Evolutionary conservation across 30 jellyfish, hydroid and myxozoan genomes (phyloP), one percentile per base, ranked within the genome.

Genomic region (Pelagia noctiluca): DNA sequence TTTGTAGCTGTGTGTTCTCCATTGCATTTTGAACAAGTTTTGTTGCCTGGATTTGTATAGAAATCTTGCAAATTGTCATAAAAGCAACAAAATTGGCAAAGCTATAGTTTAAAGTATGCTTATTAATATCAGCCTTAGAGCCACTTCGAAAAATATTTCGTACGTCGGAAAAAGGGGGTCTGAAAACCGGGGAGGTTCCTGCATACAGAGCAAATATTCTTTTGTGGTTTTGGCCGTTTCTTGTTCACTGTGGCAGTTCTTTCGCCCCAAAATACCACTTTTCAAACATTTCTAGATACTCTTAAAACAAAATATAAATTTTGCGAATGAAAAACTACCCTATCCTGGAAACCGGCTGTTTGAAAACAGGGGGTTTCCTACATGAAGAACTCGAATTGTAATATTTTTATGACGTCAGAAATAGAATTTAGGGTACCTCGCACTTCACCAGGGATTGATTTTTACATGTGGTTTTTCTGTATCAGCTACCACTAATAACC

Each of bases 131-230:
- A 57, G 63, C 16, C 63, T 13, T 48, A 22, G 63, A 48, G 63
- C 63, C 63, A 48, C 63, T 48, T 48, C 16, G 33, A 57, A 57
- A 42, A 42, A 42, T 42, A 8, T 42, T 42, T 42, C 57, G 12
- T 42, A 42, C 16, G 57, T 42, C 57, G 72, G 33, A 57, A 57
- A 42, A 57, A 57, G 0, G 72, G 72, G 72, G 33, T 57, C 72
- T 57, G 72, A 57, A 57, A 57, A 57, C 28, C 72, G 34, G 72
- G 72, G 72, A 26, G 25, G 72, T 57, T 57, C 72, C 72, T 22
- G 28, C 72, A 57, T 57, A 1, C 28, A 57, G 33, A 19, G 1
- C 33, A 30, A 22, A 57, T 19, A 19, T 57, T 57, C 25, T 57
- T 57, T 16, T 54, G 28, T 22, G 34, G 72, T 22, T 22, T 57